A percentile compares a stretch with the other conserved stretches of the same genome.
phyloP scores from a whole-genome alignment of 2,888 invertebrate genomes.

The Omphaloscelis lunosa region DNA sequence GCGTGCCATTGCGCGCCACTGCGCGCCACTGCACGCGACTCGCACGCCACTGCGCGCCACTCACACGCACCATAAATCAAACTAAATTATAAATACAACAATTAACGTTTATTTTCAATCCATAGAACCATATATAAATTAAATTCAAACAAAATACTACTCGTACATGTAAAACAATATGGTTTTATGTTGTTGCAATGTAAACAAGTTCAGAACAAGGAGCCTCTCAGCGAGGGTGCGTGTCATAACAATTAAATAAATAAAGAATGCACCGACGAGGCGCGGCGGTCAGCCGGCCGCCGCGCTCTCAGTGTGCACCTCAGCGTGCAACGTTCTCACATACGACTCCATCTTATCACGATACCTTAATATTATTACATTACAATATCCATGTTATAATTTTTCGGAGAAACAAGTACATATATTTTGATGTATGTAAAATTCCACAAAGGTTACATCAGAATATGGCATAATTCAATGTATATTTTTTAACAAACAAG shows the following conservation, averaged over 20 bases:
- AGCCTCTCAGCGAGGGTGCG: constrained; percentile 62
- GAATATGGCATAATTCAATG: constrained; percentile 78
- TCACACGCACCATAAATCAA: constrained; percentile 74
- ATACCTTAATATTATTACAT: constrained; percentile 78
- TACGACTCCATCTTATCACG: constrained; percentile 79
- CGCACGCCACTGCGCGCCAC: constrained; percentile 39
- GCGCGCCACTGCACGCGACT: constrained; percentile 47
- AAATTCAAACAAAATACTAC: constrained; percentile 88
- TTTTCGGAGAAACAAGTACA: constrained; percentile 74
- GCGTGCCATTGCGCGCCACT: constrained; percentile 35
- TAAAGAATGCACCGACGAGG: constrained; percentile 59
- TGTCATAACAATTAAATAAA: constrained; percentile 73
- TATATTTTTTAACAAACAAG: constrained; percentile 87
- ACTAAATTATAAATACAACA: constrained; percentile 87
- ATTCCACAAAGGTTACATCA: constrained; percentile 73
- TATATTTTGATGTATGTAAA: constrained; percentile 66
- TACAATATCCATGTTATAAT: constrained; percentile 80
- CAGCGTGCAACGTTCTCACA: constrained; percentile 76
- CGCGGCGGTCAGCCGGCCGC: not conserved
- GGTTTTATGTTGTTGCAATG: constrained; percentile 85
- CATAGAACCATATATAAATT: constrained; percentile 89
- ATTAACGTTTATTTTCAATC: constrained; percentile 90
- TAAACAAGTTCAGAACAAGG: constrained; percentile 59
- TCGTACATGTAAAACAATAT: constrained; percentile 85
- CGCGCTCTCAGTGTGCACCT: constrained; percentile 46